Evolutionary conservation across 2,888 invertebrate species (phyloP).

Genomic region (Punctoribates punctum): DNA sequence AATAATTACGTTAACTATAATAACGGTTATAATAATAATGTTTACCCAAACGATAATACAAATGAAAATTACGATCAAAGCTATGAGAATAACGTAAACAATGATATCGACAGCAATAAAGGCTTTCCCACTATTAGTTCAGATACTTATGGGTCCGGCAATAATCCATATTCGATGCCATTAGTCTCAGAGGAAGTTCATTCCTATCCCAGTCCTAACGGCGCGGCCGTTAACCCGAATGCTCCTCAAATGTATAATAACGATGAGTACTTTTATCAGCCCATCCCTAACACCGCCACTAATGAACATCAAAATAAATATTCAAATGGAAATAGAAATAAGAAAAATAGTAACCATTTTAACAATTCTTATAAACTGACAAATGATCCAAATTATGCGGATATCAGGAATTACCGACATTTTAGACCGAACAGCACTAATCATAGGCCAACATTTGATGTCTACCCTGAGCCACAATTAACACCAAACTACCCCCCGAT

Average conservation of each 20-base stretch:
- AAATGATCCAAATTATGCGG: neutral
- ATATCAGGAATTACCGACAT: neutral
- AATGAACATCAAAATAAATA: neutral
- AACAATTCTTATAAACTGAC: neutral
- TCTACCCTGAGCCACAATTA: neutral
- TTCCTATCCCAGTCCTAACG: neutral
- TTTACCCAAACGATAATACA: neutral
- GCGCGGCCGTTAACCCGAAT: neutral
- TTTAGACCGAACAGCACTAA: neutral
- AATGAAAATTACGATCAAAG: constrained; percentile 2
- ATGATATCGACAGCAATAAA: neutral
- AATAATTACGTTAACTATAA: neutral
- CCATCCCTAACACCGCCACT: neutral
- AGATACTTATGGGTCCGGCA: neutral
- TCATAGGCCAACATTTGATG: neutral
- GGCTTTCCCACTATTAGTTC: neutral
- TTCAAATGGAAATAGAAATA: neutral
- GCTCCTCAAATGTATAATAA: neutral
- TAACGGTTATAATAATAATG: neutral
- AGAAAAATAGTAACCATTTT: neutral
- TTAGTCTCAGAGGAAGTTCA: constrained; percentile 1
- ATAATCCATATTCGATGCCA: constrained; percentile 20
- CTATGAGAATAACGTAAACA: neutral
- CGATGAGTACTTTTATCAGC: neutral
- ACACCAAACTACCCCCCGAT: neutral